Evolutionary conservation across 30 jellyfish, hydroid and myxozoan genomes (phyloP), one percentile per base, ranked within the genome.

Genomic region (Cassiopea xamachana): DNA sequence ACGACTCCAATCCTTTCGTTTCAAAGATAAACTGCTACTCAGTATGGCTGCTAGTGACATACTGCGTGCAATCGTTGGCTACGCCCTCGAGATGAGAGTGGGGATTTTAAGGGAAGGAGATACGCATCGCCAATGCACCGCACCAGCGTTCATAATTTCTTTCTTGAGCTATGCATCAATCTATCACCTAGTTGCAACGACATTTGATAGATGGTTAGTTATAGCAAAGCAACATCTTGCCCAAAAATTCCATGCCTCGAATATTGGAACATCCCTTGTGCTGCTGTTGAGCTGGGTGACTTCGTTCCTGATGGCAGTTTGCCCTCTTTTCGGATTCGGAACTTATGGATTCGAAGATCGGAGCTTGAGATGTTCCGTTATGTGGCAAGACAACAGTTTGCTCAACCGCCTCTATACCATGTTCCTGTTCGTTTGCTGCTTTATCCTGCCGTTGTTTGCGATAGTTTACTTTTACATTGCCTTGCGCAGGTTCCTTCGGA

Each of bases 111-210:
- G 46, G 14, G 67, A 27, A 27, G 39, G 69, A 10, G 48, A 44
- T 46, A 18, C 47, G n/a, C 46, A 62, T 46, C 70, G 13, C 48
- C 18, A 18, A 19, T 90, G 97, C 80, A 6, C 18, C 27, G 69
- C 87, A 48, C 62, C 75, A 0, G 97, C 92, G 13, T 55, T 81
- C 43, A 14, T 68, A 17, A 75, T 90, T 15, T 49, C 92, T 0
- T 90, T 82, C 27, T 68, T 81, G 61, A 82, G 97, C 81, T 82
- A 67, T 70, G n/a, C 97, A 10, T 85, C 97, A 68, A 75, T 90
- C 16, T 51, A 58, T 62, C 97, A 81, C 13, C 60, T 90, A 60
- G 81, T 74, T 2, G 60, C 60, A 49, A 47, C 81, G 69, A 49
- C 84, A 7, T 49, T 70, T 17, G 97, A 90, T 19, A 83, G 97